Percentiles rank a stretch among this genome's conserved stretches.
These are phyloP conservation scores for Metacarcinus magister DNA, from an alignment of 2,888 invertebrate genomes.

Conservation along the genomic window DNA sequence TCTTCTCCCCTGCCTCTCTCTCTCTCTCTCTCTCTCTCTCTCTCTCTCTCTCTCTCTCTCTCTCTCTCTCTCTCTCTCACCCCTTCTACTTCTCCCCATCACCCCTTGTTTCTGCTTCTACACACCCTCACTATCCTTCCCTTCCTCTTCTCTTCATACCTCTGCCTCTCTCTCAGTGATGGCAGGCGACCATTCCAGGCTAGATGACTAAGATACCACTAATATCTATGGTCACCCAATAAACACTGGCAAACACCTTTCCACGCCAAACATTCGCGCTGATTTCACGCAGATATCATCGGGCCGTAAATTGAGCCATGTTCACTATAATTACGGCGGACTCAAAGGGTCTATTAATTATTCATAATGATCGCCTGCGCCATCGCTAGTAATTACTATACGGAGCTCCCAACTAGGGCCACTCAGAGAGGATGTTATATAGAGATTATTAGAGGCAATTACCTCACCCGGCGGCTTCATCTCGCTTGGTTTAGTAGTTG, in stretches of 20 bases:
- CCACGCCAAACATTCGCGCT: constrained; percentile 58
- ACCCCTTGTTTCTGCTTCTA: background rate
- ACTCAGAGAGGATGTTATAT: constrained; percentile 62
- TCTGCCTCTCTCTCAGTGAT: background rate
- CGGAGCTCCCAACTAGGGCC: constrained; percentile 66
- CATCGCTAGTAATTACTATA: constrained; percentile 70
- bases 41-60: background rate
- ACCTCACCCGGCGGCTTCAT: constrained; percentile 33
- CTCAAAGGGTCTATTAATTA: constrained; percentile 71
- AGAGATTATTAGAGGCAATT: constrained; percentile 61
- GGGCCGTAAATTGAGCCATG: constrained; percentile 64
- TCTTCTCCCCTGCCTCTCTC: background rate
- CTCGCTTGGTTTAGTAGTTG: constrained; percentile 3
- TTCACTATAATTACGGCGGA: constrained; percentile 66
- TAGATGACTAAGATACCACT: constrained; percentile 42
- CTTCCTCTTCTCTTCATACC: background rate
- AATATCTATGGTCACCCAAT: constrained; percentile 43
- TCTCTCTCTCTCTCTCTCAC: background rate
- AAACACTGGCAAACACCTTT: background rate
- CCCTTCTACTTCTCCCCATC: background rate
- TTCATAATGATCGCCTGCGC: constrained; percentile 69
- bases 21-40: background rate
- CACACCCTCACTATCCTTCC: background rate
- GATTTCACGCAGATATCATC: constrained; percentile 71
- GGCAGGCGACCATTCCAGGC: constrained; percentile 33